Percentiles rank a stretch among this genome's conserved stretches.
Evolutionary conservation across 2,888 invertebrate species (phyloP).

Genomic region (Netelia virgata): DNA sequence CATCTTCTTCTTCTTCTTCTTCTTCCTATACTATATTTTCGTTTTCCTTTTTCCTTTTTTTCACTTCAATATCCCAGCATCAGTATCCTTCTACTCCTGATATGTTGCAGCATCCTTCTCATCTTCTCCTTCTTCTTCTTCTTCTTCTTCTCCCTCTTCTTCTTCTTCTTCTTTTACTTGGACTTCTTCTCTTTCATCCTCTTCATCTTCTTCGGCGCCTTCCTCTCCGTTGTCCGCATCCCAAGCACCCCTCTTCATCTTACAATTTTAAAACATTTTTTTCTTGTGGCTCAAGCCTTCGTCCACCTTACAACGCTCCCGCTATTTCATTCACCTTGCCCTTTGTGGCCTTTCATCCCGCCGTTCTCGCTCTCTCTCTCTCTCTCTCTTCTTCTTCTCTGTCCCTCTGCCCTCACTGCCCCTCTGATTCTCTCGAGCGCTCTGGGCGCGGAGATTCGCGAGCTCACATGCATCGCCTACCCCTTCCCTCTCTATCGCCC

Average conservation of each 20-base stretch:
- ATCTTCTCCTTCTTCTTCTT: constrained; percentile 26
- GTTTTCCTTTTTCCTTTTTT: constrained; percentile 27
- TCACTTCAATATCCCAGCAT: constrained; percentile 25
- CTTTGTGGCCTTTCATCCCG: constrained; percentile 73
- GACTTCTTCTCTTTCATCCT: constrained; percentile 1
- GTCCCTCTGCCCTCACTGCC: constrained; percentile 52
- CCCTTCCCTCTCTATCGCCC: neutral
- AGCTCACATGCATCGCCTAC: constrained; percentile 44
- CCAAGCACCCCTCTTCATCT: constrained; percentile 33
- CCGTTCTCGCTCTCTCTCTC: constrained; percentile 64
- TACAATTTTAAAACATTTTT: neutral
- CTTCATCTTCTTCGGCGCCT: constrained; percentile 28
- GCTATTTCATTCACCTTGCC: constrained; percentile 69
- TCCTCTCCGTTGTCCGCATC: constrained; percentile 31
- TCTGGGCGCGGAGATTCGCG: constrained; percentile 71
- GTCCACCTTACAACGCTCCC: constrained; percentile 64
- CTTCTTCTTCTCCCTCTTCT: constrained; percentile 16
- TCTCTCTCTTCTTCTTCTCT: constrained; percentile 65
- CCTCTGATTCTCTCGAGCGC: constrained; percentile 61
- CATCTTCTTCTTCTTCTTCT: constrained; percentile 11
- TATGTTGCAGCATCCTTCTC: constrained; percentile 23
- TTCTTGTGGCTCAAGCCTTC: constrained; percentile 52
- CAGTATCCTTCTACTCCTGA: constrained; percentile 43
- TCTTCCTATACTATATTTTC: constrained; percentile 8
- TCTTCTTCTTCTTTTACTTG: constrained; percentile 8